A percentile compares a stretch with the other conserved stretches of the same genome.
These are phyloP conservation scores for Polymixis lichenea DNA, from an alignment of 2,888 invertebrate genomes.

Conservation along the genomic window DNA sequence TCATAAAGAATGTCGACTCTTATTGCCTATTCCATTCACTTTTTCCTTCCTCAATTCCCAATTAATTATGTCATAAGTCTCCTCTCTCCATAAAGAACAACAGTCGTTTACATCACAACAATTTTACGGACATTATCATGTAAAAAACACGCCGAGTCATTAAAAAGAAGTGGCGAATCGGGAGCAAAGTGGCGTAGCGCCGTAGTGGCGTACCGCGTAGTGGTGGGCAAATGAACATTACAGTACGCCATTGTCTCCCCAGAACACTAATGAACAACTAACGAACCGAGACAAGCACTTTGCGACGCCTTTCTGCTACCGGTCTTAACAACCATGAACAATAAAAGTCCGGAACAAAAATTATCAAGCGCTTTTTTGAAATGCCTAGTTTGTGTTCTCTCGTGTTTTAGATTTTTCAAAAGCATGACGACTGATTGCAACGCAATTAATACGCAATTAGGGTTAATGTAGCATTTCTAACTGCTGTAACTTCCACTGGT, in stretches of 20 bases:
- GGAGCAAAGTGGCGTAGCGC: constrained; percentile 54
- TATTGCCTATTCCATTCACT: not conserved
- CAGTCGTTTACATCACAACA: constrained; percentile 1
- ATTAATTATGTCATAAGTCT: not conserved
- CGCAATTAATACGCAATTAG: too few species aligned
- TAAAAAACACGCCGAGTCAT: constrained; percentile 42
- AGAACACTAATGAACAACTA: constrained; percentile 76
- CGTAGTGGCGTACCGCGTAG: constrained; percentile 51
- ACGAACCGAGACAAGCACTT: constrained; percentile 74
- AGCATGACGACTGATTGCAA: not conserved
- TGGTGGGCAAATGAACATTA: constrained; percentile 69
- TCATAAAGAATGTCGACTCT: not conserved
- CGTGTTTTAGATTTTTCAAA: not conserved
- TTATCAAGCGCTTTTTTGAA: constrained; percentile 29
- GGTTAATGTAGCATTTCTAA: not conserved
- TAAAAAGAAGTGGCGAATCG: constrained; percentile 57
- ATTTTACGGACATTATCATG: constrained; percentile 29
- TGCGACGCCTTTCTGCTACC: constrained; percentile 61
- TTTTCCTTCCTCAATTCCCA: constrained; percentile 18
- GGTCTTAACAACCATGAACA: constrained; percentile 51
- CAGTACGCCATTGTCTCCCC: constrained; percentile 69
- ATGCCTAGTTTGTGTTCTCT: not conserved
- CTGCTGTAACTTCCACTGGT: not conserved
- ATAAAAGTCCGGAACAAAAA: constrained; percentile 48
- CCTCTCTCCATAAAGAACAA: not conserved